Base-by-base conservation (phyloP, 2,113 vertebrate genomes). In the Ascaphus truei region DNA sequence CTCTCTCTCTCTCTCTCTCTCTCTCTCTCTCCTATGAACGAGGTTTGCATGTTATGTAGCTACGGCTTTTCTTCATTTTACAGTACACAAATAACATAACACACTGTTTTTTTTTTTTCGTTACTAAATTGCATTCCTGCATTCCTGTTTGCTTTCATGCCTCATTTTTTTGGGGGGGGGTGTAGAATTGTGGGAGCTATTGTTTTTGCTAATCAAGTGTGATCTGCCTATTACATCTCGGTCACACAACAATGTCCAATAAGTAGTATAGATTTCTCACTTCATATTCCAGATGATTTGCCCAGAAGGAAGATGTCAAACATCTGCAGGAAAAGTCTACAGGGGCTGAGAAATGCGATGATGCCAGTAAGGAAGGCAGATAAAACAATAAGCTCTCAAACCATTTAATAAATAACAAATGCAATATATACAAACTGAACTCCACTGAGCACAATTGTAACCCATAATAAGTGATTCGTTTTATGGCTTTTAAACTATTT, bases 261-360 rank as follows among this genome's bases (percentile, higher is more conserved):
- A 89, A 90, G 84, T 82, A 66, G 72, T 89, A 86, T 87, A 84
- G 83, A 88, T 89, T 89, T 89, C 89, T 86, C 83, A 85, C 86
- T 89, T 87, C 62, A 72, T 87, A 86, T 86, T 90, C 83, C 87
- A 89, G 87, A 89, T 86, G 87, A 91, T 89, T 80, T 86, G 81
- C 84, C 83, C 80, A 85, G 87, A 88, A 89, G 85, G 82, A 86
- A 83, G 84, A 88, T 89, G 88, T 89, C 87, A 88, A 90, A 90
- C 88, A 90, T 87, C 87, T 91, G 86, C 92, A 94, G 85, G 89
- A 93, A 92, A 95, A 91, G 86, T 89, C 93, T 90, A 91, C 79
- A 72, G 93, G 92, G 93, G 88, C 89, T 88, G 86, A 88, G 92
- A 93, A 88, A 95, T 93, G 92, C 89, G 90, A 93, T 92, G 90